These are phyloP conservation scores for Cheumatopsyche charites DNA, from an alignment of 1,140 invertebrate species.

Conservation along the genomic window DNA sequence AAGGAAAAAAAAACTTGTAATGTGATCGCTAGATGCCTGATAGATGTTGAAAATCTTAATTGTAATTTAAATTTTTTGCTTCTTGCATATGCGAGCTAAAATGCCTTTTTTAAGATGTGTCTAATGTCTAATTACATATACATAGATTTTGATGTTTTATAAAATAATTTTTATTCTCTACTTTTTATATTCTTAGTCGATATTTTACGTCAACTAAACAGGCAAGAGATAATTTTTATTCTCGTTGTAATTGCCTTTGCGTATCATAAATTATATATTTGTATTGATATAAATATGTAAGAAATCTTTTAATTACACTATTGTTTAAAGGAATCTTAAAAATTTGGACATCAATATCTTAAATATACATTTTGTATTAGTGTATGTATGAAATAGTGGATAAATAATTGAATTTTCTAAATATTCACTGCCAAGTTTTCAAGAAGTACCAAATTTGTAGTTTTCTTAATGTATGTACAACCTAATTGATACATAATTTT, in stretches of 20 bases:
- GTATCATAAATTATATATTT: background rate
- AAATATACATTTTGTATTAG: too few species aligned
- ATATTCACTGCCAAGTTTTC: too few species aligned
- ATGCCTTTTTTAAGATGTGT: slow-evolving; percentile 20
- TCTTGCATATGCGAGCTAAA: slow-evolving; percentile 21
- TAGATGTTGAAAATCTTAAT: slow-evolving; percentile 22
- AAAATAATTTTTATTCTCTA: background rate
- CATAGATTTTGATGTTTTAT: slow-evolving; percentile 14
- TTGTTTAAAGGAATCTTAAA: too few species aligned
- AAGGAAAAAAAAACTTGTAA: background rate
- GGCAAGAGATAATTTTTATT: background rate
- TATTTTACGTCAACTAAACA: background rate
- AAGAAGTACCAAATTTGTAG: too few species aligned
- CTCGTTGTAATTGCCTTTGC: too few species aligned
- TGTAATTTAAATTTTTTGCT: slow-evolving; percentile 10
- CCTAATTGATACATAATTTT: too few species aligned
- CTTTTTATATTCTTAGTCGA: background rate
- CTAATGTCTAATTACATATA: background rate
- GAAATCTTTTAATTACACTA: background rate
- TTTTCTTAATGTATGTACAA: too few species aligned
- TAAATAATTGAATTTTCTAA: too few species aligned
- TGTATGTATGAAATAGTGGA: too few species aligned
- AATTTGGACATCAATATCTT: too few species aligned
- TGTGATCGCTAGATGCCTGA: slow-evolving; percentile 15
- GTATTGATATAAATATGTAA: background rate